Evolutionary conservation across 2,888 invertebrate genomes (phyloP).

Genomic region (Mycalesis mineus): DNA sequence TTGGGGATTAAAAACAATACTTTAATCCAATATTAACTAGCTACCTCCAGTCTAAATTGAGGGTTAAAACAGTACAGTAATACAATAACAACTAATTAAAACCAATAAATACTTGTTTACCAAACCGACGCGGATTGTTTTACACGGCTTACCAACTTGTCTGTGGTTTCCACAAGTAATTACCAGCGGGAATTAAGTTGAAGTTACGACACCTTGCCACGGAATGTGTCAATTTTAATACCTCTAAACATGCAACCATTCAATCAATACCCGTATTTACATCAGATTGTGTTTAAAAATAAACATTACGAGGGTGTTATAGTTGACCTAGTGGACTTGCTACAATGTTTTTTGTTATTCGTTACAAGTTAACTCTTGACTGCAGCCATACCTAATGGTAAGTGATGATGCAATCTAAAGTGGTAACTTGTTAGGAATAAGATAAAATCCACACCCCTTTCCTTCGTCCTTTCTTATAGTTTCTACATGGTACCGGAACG

Average conservation of each 20-base stretch:
- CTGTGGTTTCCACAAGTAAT: constrained; percentile 15
- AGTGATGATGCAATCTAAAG: too few species aligned
- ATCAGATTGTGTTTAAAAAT: neutral
- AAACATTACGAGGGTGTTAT: neutral
- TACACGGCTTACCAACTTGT: constrained; percentile 13
- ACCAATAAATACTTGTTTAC: constrained; percentile 4
- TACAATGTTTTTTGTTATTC: too few species aligned
- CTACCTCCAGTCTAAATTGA: too few species aligned
- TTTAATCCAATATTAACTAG: too few species aligned
- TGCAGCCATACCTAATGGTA: too few species aligned
- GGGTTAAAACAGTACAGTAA: neutral
- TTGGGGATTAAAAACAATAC: too few species aligned
- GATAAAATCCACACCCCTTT: too few species aligned
- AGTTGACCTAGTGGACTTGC: too few species aligned
- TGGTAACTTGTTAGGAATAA: too few species aligned
- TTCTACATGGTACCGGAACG: too few species aligned
- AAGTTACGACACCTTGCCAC: constrained; percentile 14
- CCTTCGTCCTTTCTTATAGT: too few species aligned
- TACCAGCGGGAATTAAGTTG: constrained; percentile 8
- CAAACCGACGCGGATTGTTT: constrained; percentile 7
- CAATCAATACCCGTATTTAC: constrained; percentile 8
- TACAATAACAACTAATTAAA: neutral
- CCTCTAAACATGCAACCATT: constrained; percentile 13
- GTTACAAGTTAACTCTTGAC: too few species aligned
- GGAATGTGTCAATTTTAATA: constrained; percentile 12